Conservation (phyloP, 2,113 vertebrate species). For the Cynoglossus semilaevis region DNA sequence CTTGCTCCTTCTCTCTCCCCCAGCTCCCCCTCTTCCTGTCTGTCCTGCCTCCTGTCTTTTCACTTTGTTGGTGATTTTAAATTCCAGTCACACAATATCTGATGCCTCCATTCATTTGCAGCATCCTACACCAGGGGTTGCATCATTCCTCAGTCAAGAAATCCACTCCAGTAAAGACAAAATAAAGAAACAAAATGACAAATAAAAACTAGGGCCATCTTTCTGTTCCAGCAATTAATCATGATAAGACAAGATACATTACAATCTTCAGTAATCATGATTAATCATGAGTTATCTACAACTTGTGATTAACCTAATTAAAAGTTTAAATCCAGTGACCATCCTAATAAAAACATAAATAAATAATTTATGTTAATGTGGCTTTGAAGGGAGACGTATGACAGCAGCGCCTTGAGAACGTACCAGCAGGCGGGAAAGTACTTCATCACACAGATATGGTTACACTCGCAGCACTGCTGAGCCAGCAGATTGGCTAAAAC, state of each 20-base stretch:
- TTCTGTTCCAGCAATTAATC: slow-evolving; percentile 60
- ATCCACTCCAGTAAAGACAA: slow-evolving; percentile 53
- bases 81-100: slow-evolving; percentile 67
- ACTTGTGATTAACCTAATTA: too few relatives aligned
- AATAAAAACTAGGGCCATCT: slow-evolving; percentile 46
- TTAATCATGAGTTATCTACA: too few relatives aligned
- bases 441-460: slow-evolving; percentile 66
- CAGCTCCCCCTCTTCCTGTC: slow-evolving; percentile 10
- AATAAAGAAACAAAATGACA: slow-evolving; percentile 37
- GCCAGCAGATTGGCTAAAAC: slow-evolving; percentile 59
- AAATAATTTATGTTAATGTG: slow-evolving; percentile 3
- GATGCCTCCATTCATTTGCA: slow-evolving; percentile 55
- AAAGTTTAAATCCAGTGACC: too few relatives aligned
- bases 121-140: slow-evolving; percentile 65
- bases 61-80: slow-evolving; percentile 62
- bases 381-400: slow-evolving; percentile 38
- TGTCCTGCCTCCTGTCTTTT: slow-evolving; percentile 49
- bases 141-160: slow-evolving; percentile 44
- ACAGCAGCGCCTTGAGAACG: slow-evolving; percentile 56
- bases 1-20: slow-evolving; percentile 16
- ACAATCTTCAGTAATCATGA: too few relatives aligned
- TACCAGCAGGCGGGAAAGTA: slow-evolving; percentile 51
- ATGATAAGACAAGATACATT: too few relatives aligned
- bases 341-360: too few relatives aligned
- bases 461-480: slow-evolving; percentile 63